Base-by-base conservation (phyloP, 1,140 invertebrate species). In the Trichonephila clavipes region DNA sequence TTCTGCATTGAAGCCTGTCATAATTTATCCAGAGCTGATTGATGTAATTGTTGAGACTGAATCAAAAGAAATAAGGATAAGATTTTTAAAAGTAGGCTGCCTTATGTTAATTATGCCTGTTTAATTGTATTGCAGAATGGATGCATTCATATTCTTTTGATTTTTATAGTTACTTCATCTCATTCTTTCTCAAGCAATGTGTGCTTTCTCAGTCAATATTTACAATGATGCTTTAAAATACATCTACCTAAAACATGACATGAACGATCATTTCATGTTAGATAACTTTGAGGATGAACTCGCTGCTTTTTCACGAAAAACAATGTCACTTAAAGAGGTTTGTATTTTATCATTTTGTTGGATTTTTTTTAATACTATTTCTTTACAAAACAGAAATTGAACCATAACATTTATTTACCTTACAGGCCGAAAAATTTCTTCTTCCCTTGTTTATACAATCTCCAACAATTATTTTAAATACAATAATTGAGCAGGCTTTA, bases 401-500 rank as follows among this genome's bases (percentile, higher is more conserved):
- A 7, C 7, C 10, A 58, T 58, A 18, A 19, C 51, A 58, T 58
- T 28, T 19, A 88, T 64, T 66, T 19, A 4, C n/a, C 7, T 77
- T 69, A n/a, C 10, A 89, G 88, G 66, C 66, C 7, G 21, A 89
- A 72, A 77, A 89, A 24, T 59, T 16, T 21, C 34, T 89, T 58
- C 66, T 72, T 44, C 88, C 88, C 3, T 61, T 89, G 40, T 72
- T 89, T 21, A 34, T 89, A 28, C 88, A 89, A 77, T 69, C 64
- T 24, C 88, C 88, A 6, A 44, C n/a, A 44, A 19, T 21, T 16
- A 44, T 89, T 89, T 28, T 89, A 59, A n/a, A 69, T 18, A 58
- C n/a, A 7, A n/a, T 89, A 16, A 77, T 89, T 89, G 88, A 69
- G 14, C 88, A 89, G 72, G 88, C 66, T 19, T 72, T 89, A 58